Conservation (phyloP, 2,797 vertebrate genomes). For the Trachops cirrhosus region DNA sequence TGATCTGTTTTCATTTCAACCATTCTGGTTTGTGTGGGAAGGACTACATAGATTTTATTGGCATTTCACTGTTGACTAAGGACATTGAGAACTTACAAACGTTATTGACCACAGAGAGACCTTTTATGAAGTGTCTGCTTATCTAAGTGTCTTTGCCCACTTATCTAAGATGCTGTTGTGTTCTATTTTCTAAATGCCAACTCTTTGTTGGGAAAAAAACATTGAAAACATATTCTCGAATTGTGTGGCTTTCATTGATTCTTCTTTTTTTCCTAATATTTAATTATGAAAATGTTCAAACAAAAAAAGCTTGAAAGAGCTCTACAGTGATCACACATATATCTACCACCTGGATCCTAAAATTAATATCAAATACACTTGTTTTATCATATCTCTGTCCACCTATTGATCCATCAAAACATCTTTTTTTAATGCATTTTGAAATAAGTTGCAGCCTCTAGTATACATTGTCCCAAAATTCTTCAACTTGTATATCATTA, state of each 20-base stretch:
- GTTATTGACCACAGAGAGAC: accelerated
- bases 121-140: neutral
- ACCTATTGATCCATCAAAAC: neutral
- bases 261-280: neutral
- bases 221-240: neutral
- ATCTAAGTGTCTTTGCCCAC: neutral
- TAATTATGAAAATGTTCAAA: neutral
- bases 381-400: no score
- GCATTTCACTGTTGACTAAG: neutral
- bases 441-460: neutral
- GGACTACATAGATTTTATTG: neutral
- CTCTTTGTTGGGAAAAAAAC: neutral
- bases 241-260: neutral
- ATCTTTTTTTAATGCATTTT: neutral
- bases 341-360: neutral
- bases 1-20: neutral
- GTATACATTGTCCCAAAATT: neutral
- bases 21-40: neutral
- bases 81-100: neutral
- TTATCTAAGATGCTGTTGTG: neutral
- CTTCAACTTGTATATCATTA: neutral
- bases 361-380: neutral
- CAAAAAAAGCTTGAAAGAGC: neutral
- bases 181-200: neutral
- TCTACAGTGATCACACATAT: neutral